Conservation (phyloP, 1,140 invertebrate genomes). For the Listronotus oregonensis region DNA sequence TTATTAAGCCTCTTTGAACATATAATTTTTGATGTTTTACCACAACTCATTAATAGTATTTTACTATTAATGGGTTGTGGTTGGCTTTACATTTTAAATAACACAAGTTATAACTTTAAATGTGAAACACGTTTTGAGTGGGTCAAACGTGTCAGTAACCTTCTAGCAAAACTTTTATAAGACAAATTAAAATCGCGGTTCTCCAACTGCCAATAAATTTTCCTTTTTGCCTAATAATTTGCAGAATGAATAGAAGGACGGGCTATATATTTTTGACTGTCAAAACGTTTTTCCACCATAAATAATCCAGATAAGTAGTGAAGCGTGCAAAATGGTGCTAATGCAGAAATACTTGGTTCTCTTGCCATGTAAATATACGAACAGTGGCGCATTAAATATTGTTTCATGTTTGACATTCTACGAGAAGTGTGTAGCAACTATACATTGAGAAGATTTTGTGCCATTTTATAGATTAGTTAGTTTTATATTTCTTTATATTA, state of each 20-base stretch:
- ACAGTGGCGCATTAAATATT: slow-evolving; percentile 3
- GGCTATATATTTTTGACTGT: slow-evolving; percentile 19
- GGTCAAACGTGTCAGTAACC: slow-evolving; percentile 7
- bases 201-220: slow-evolving; percentile 22
- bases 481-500: too few relatives aligned
- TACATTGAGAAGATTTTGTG: too few relatives aligned
- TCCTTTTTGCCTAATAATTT: slow-evolving; percentile 14
- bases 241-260: slow-evolving; percentile 21
- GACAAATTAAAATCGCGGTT: slow-evolving; percentile 16
- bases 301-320: slow-evolving; percentile 26
- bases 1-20: too few relatives aligned
- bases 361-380: not conserved
- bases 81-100: too few relatives aligned
- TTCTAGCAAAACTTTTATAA: slow-evolving; percentile 5
- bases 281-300: slow-evolving; percentile 24
- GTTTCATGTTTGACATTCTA: too few relatives aligned
- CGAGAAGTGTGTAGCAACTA: too few relatives aligned
- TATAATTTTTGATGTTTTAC: too few relatives aligned
- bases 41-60: too few relatives aligned
- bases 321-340: slow-evolving; percentile 18
- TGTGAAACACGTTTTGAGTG: not conserved
- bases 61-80: too few relatives aligned
- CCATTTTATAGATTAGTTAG: too few relatives aligned
- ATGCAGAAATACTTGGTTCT: slow-evolving; percentile 10
- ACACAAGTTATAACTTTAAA: too few relatives aligned